These are phyloP conservation scores for Chionomys nivalis DNA, from an alignment of 2,113 vertebrate genomes.

Conservation along the genomic window DNA sequence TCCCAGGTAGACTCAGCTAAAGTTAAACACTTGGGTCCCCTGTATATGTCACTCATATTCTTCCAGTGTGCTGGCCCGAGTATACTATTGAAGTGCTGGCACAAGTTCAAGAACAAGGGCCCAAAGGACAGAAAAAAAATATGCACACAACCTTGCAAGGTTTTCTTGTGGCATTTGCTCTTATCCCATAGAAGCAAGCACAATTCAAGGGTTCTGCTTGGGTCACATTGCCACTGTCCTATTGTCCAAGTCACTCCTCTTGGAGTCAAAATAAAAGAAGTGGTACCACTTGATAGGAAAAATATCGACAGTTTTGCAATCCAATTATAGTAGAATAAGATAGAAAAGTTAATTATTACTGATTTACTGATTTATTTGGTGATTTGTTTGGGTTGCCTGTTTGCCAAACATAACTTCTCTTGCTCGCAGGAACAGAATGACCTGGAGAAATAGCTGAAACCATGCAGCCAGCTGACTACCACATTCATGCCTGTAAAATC, in stretches of 20 bases:
- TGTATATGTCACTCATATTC: rapidly evolving
- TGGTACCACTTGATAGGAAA: neutral
- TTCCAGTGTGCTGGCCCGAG: neutral
- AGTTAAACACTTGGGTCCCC: neutral
- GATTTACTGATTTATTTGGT: neutral
- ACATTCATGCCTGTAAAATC: neutral
- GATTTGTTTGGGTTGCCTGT: neutral
- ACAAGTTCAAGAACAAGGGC: neutral
- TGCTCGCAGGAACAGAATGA: neutral
- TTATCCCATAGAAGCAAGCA: neutral
- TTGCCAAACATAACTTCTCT: neutral
- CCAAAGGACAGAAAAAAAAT: neutral
- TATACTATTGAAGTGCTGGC: neutral
- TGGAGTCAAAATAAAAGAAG: neutral
- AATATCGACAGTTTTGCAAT: neutral
- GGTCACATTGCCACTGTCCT: neutral
- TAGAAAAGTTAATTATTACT: neutral
- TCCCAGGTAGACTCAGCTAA: neutral
- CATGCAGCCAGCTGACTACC: neutral
- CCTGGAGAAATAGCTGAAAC: neutral
- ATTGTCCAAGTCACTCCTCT: neutral
- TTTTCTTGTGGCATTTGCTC: neutral
- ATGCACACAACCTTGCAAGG: neutral
- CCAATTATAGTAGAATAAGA: neutral
- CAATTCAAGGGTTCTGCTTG: neutral